Conservation (phyloP, 2,888 invertebrate genomes). For the Pyrrhosoma nymphula region DNA sequence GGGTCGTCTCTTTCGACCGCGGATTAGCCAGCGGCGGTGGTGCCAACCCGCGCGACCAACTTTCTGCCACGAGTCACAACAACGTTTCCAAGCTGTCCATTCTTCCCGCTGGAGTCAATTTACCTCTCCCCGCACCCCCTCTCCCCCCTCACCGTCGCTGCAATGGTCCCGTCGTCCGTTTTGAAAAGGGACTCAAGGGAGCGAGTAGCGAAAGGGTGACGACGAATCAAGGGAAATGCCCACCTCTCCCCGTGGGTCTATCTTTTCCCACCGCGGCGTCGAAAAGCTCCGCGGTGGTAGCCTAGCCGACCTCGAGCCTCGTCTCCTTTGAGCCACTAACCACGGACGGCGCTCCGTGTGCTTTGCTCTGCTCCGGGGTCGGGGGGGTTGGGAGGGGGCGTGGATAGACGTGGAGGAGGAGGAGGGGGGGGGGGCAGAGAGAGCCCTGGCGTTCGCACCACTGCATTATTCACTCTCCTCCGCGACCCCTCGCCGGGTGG, state of each 20-base stretch:
- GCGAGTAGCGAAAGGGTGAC: conserved; percentile 10
- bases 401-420: neutral
- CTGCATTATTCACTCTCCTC: neutral
- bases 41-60: neutral
- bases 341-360: neutral
- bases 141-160: neutral
- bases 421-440: neutral
- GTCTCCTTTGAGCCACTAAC: neutral
- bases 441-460: too few species aligned
- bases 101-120: neutral
- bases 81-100: neutral
- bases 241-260: neutral
- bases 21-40: neutral
- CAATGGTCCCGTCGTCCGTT: neutral
- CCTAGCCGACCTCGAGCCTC: neutral
- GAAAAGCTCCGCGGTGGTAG: neutral
- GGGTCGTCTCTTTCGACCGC: neutral
- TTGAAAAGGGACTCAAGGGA: conserved; percentile 15
- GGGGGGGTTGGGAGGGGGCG: neutral
- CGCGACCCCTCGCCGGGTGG: neutral
- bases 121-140: neutral
- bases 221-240: neutral
- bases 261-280: neutral
- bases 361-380: neutral
- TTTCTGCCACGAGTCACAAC: neutral